Evolutionary conservation across 2,888 invertebrate species (phyloP), one percentile per base, ranked within the genome.

Genomic region (Orthosia incerta): DNA sequence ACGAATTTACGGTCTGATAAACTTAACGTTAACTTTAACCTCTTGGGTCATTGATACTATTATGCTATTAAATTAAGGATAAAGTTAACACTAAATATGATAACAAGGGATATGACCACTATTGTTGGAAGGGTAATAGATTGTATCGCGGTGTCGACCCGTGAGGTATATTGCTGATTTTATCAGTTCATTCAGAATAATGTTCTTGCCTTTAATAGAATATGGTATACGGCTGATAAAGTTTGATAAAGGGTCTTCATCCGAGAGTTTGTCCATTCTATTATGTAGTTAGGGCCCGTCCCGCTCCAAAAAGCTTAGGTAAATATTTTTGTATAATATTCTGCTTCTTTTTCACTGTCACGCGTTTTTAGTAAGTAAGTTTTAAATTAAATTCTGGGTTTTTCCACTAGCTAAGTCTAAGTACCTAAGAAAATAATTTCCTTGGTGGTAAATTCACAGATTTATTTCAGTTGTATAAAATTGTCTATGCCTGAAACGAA

Each of bases 1-100:
- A 80, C 56, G 51, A 72, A 81, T 84, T 84, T 83, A 78, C 82
- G 85, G 85, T 83, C 74, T 83, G 72, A 57, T 81, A 68, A 73
- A 57, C 69, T 83, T 82, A 61, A 79, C 68, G 72, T 82, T 62
- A 72, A 57, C 63, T 79, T 72, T 63, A 74, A 72, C 74, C 74
- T 80, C 61, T 79, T 59, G 68, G 75, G 84, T 83, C 75, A 64
- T 70, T 60, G 68, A 66, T 71, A 69, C 31, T 66, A 76, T 83
- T 64, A 70, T 57, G 61, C 64, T 76, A 70, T 85, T 76, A 83
- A 83, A 85, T 83, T 74, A 74, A 74, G 76, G 76, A 70, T 60
- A 62, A 50, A 50, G 60, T 70, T 63, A 59, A 55, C 63, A 55
- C 62, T 68, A 62, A 62, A 72, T 66, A 74, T 80, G 53, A 80